Evolutionary conservation across 2,888 invertebrate species (phyloP).

Genomic region (Erynnis tages): DNA sequence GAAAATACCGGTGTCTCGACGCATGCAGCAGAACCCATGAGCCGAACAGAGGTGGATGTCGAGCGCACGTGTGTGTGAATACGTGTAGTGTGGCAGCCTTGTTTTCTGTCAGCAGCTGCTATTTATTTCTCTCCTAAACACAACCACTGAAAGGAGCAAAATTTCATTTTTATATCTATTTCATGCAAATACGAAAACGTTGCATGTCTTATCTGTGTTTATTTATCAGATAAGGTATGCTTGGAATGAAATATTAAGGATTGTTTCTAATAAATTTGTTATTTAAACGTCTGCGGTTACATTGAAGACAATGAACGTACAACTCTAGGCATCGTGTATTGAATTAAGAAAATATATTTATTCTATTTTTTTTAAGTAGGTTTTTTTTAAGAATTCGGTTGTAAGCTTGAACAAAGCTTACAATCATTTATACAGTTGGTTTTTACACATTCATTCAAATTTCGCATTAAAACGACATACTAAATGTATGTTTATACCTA

Average conservation of each 20-base stretch:
- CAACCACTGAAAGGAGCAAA: background rate
- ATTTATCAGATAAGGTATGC: constrained; percentile 10
- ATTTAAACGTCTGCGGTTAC: constrained; percentile 10
- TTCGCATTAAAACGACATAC: no score
- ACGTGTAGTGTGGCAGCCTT: background rate
- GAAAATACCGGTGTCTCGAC: constrained; percentile 2
- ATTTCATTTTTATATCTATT: constrained; percentile 15
- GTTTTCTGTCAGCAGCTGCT: constrained; percentile 15
- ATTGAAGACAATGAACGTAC: constrained; percentile 4
- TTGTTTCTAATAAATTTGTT: constrained; percentile 15
- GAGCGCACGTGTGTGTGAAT: background rate
- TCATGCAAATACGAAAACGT: constrained; percentile 24
- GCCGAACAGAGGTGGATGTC: constrained; percentile 16
- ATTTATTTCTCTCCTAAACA: constrained; percentile 15
- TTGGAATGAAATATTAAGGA: constrained; percentile 8
- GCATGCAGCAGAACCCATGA: background rate
- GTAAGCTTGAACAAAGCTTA: no score
- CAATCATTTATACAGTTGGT: no score
- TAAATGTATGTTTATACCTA: no score
- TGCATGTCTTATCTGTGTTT: constrained; percentile 25
- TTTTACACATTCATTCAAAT: no score
- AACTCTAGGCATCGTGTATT: no score
- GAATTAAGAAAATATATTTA: background rate
- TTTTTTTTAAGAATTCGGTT: no score
- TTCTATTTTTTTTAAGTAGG: no score